Evolutionary conservation across 2,888 invertebrate species (phyloP).

Genomic region (Melanophora roralis): DNA sequence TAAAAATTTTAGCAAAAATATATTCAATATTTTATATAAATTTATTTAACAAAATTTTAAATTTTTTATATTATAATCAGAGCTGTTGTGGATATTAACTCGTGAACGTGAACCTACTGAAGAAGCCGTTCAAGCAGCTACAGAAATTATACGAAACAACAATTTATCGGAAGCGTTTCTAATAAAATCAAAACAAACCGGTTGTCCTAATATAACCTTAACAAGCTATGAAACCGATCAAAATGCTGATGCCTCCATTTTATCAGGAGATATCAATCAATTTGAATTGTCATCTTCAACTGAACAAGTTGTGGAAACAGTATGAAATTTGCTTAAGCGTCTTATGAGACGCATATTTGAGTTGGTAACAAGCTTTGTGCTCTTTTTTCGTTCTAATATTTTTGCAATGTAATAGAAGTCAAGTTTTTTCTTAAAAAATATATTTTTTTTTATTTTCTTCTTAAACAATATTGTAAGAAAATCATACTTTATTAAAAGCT

Average conservation of each 20-base stretch:
- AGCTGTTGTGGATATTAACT: constrained; percentile 71
- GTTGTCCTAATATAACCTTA: constrained; percentile 64
- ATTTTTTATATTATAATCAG: constrained; percentile 57
- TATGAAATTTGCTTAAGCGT: constrained; percentile 70
- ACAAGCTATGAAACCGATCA: not conserved
- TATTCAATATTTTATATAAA: too few relatives aligned
- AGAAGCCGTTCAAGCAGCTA: constrained; percentile 66
- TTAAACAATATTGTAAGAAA: too few relatives aligned
- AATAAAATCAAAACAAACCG: constrained; percentile 68
- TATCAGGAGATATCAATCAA: too few relatives aligned
- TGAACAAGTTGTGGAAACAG: constrained; percentile 64
- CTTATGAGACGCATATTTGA: constrained; percentile 68
- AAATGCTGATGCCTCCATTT: constrained; percentile 20
- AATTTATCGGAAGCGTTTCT: constrained; percentile 67
- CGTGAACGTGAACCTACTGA: constrained; percentile 69
- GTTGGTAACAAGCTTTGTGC: constrained; percentile 66
- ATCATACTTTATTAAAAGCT: too few relatives aligned
- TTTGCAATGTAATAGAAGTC: not conserved
- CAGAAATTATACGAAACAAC: constrained; percentile 69
- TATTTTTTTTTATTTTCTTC: too few relatives aligned
- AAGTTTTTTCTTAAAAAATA: too few relatives aligned
- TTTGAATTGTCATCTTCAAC: constrained; percentile 62
- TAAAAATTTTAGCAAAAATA: too few relatives aligned
- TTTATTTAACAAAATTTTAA: too few relatives aligned
- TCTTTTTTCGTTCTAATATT: constrained; percentile 28